Conservation (phyloP, 1,140 invertebrate genomes). For the Lordiphosa stackelbergi region DNA sequence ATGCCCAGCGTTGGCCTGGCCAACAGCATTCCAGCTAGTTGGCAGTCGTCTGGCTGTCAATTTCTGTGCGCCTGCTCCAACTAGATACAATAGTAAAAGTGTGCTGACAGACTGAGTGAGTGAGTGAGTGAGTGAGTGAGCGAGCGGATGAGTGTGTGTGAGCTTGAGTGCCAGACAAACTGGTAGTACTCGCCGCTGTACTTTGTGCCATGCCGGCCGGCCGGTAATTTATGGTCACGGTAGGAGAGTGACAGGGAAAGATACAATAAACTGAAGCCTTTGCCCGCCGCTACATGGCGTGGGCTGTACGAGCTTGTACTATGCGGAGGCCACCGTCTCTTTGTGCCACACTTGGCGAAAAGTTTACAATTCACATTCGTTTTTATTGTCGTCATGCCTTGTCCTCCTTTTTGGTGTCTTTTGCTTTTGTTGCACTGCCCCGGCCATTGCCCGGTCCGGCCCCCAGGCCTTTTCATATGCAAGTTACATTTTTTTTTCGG, state of each 20-base stretch:
- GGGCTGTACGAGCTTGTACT: conserved; percentile 24
- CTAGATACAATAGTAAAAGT: conserved; percentile 77
- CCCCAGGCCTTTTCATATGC: conserved; percentile 50
- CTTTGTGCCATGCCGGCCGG: conserved; percentile 37
- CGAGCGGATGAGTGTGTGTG: conserved; percentile 13
- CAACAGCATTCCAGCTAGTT: conserved; percentile 24
- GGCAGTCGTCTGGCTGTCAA: conserved; percentile 23
- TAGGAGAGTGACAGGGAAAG: conserved; percentile 43
- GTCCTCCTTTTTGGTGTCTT: conserved; percentile 44
- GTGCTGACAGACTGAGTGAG: conserved; percentile 44
- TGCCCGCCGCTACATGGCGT: conserved; percentile 26
- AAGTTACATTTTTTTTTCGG: conserved; percentile 35
- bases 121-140: conserved; percentile 18
- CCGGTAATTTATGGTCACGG: conserved; percentile 60
- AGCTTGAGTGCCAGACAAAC: conserved; percentile 32
- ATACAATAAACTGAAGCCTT: conserved; percentile 25
- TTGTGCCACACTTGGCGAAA: conserved; percentile 60
- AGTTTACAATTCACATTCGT: conserved; percentile 69
- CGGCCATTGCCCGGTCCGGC: conserved; percentile 39
- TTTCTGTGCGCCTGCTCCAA: conserved; percentile 73
- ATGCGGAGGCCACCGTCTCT: conserved; percentile 10
- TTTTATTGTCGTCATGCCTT: conserved; percentile 71
- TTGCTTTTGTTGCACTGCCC: conserved; percentile 34
- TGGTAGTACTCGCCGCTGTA: conserved; percentile 28
- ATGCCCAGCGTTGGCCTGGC: conserved; percentile 44